phyloP scores from a whole-genome alignment of 2,113 vertebrate genomes.

The Sitta europaea region DNA sequence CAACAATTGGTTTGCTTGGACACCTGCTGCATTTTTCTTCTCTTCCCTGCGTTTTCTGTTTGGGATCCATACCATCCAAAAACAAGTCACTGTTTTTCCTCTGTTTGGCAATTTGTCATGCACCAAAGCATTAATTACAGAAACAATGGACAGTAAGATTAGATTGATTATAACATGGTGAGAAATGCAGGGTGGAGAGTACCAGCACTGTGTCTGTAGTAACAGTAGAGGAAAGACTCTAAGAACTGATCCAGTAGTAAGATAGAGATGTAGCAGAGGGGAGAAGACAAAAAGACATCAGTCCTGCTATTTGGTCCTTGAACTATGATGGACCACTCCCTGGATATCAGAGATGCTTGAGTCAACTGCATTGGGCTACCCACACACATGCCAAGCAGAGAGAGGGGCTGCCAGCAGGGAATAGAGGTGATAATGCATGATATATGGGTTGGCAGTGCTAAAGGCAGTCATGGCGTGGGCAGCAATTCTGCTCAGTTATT shows the following conservation, averaged over 20 bases:
- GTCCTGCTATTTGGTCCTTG: neutral
- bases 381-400: neutral
- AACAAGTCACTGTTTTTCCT: neutral
- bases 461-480: neutral
- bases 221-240: neutral
- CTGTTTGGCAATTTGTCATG: neutral
- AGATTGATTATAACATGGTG: neutral
- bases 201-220: neutral
- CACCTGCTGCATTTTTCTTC: constrained; percentile 26
- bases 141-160: constrained; percentile 48
- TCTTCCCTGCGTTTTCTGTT: neutral
- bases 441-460: neutral
- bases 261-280: neutral
- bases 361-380: neutral
- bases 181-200: neutral
- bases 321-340: neutral
- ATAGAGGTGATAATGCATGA: neutral
- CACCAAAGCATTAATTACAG: constrained; percentile 34
- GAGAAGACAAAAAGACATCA: neutral
- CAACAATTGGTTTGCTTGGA: neutral
- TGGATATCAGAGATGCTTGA: neutral
- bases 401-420: neutral
- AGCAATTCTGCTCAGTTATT: neutral
- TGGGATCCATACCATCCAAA: neutral
- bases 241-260: neutral